These are phyloP conservation scores for Sebastes hubbsi DNA, from an alignment of 2,797 vertebrate species.

Conservation along the genomic window DNA sequence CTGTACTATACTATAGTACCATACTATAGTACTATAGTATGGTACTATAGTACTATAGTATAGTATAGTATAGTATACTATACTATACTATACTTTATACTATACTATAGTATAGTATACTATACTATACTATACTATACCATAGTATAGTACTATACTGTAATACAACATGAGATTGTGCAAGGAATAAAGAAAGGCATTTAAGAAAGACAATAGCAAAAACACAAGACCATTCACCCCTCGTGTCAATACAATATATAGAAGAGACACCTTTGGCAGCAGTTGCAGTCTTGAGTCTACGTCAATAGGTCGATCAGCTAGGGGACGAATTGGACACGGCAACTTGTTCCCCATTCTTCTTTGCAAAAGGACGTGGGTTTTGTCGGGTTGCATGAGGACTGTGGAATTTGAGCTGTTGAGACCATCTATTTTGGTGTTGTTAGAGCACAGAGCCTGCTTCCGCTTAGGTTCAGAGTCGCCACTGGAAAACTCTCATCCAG, in stretches of 20 bases:
- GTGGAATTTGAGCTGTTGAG: constrained; percentile 2
- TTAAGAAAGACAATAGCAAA: background rate
- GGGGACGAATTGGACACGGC: background rate
- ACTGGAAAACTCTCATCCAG: background rate
- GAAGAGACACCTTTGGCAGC: constrained; percentile 21
- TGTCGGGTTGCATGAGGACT: constrained; percentile 2
- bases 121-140: background rate
- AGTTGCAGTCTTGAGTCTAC: constrained; percentile 5
- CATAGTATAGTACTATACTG: background rate
- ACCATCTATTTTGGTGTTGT: background rate
- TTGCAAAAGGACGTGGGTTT: constrained; percentile 9
- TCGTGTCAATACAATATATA: constrained; percentile 12
- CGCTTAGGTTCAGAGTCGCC: background rate
- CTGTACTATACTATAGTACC: background rate
- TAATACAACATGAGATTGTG: background rate
- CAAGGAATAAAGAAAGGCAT: background rate
- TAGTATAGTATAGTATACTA: background rate
- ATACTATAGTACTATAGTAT: too few species aligned
- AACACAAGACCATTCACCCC: background rate
- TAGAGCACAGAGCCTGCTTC: background rate
- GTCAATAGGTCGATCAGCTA: constrained; percentile 40
- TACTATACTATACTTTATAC: too few species aligned
- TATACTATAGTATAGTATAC: background rate
- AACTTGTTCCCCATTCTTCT: constrained; percentile 17
- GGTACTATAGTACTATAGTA: too few species aligned